Conservation (phyloP, 2,888 invertebrate genomes). For the Acanthacorydalis orientalis region DNA sequence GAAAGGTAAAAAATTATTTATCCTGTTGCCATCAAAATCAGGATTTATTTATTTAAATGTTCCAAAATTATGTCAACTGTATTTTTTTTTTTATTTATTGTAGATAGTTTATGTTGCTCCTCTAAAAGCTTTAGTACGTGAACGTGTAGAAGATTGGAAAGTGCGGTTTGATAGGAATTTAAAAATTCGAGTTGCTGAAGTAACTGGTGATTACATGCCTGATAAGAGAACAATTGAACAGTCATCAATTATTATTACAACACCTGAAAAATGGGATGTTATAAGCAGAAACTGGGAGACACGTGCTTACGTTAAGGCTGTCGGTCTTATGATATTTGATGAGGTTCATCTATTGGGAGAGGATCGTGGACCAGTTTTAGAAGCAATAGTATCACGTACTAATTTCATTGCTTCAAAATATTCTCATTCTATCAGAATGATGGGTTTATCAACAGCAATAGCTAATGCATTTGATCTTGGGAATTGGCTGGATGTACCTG, state of each 20-base stretch:
- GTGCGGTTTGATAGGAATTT: conserved; percentile 54
- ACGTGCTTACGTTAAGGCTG: conserved; percentile 80
- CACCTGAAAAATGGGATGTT: conserved; percentile 99
- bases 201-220: conserved; percentile 87
- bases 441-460: conserved; percentile 86
- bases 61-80: no score
- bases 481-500: conserved; percentile 84
- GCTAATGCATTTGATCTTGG: conserved; percentile 95
- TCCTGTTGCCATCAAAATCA: background rate
- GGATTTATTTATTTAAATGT: no score
- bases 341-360: conserved; percentile 95
- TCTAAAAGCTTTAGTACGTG: conserved; percentile 90
- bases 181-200: conserved; percentile 75
- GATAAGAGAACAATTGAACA: conserved; percentile 67
- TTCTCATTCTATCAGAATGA: conserved; percentile 61
- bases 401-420: conserved; percentile 92
- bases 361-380: conserved; percentile 77
- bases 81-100: conserved; percentile 17
- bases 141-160: conserved; percentile 92
- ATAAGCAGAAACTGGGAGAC: conserved; percentile 98
- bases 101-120: conserved; percentile 96
- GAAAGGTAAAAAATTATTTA: conserved; percentile 38
- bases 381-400: conserved; percentile 94
- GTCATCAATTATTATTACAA: conserved; percentile 91
- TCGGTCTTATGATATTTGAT: conserved; percentile 87